phyloP scores from a whole-genome alignment of 2,888 invertebrate species.

The Orthosia gracilis region DNA sequence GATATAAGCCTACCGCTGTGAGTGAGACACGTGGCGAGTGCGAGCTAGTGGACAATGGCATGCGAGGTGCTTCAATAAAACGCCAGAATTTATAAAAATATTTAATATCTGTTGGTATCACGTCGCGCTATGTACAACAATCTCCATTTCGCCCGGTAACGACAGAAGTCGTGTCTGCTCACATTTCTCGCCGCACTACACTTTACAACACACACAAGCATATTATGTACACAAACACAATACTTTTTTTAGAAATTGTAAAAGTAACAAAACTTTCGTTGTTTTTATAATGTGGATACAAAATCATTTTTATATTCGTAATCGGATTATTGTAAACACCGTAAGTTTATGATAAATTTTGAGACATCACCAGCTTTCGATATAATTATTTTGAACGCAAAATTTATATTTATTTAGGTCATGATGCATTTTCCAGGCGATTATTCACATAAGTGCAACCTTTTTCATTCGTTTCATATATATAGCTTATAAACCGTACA shows the following conservation, averaged over 20 bases:
- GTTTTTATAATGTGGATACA: conserved; percentile 32
- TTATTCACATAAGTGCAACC: conserved; percentile 5
- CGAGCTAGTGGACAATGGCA: background rate
- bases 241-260: conserved; percentile 17
- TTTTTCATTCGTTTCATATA: background rate
- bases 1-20: too few relatives aligned
- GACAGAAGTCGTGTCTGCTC: background rate
- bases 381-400: background rate
- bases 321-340: conserved; percentile 2
- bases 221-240: background rate
- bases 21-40: too few relatives aligned
- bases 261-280: conserved; percentile 54
- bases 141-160: background rate
- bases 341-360: background rate
- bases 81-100: conserved; percentile 50
- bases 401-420: too few relatives aligned
- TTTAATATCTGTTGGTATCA: conserved; percentile 49
- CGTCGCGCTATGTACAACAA: conserved; percentile 18
- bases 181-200: background rate
- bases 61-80: conserved; percentile 25
- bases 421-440: background rate
- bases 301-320: conserved; percentile 13
- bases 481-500: background rate
- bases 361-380: background rate
- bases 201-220: conserved; percentile 14